Base-by-base conservation (phyloP, 2,888 invertebrate species). In the Macropis europaea region DNA sequence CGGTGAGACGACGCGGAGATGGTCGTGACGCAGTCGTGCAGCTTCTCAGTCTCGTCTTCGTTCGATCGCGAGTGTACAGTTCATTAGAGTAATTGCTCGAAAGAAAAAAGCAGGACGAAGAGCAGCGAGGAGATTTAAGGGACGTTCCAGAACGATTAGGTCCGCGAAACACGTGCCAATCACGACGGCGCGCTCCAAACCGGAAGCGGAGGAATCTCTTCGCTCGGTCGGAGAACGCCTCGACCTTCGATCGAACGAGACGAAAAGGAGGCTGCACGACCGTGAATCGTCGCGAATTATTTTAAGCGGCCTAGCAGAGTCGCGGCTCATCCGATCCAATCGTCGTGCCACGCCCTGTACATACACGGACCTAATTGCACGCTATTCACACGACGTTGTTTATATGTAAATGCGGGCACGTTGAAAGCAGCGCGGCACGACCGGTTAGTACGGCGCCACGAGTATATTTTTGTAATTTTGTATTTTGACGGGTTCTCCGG, bases 401-500 rank as follows among this genome's bases (percentile, higher is more conserved):
- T 68, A 84, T 81, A 77, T 79, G 82, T 83, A 85, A 77, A 84
- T 80, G 77, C 75, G 61, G 61, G 67, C 79, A 82, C 80, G 75
- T 75, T 63, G 64, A 47, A 17, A 45, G 72, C 64, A 48, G 64
- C 76, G 73, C 63, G 81, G 68, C 68, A 74, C 77, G 72, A 50
- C 40, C 48, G 79, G 52, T 77, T 73, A 76, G 75, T 66, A 76
- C 71, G 82, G 79, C 76, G 74, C 74, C 79, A 77, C 82, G 83
- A 83, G 83, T 86, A 86, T 86, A 86, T 86, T 86, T 86, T 86
- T 86, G 86, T 86, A 86, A 86, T 86, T 86, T 86, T 86, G 84
- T 86, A 86, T 86, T 86, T 86, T 85, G 82, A 83, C 59, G 73
- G 30, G 60, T 73, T 74, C 79, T 73, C 77, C 73, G 61, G 45